Conservation (phyloP, 1,140 invertebrate genomes). For the Zaprionus nigranus region DNA sequence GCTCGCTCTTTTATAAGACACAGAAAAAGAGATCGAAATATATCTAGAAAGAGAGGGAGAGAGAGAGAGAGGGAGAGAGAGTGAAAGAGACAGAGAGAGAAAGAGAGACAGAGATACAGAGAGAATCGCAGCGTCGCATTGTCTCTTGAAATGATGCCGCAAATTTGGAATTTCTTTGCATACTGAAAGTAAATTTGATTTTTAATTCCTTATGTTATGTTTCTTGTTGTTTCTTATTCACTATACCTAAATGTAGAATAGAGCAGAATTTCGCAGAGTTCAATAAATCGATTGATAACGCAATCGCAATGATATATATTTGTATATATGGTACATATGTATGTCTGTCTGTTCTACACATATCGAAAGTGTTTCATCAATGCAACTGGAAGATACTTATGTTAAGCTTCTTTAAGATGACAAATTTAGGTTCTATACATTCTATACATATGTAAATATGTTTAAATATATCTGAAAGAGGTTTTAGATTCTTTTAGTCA, state of each 20-base stretch:
- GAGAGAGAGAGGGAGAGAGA: not conserved
- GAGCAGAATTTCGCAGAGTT: slow-evolving; percentile 32
- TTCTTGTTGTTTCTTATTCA: slow-evolving; percentile 1
- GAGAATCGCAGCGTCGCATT: slow-evolving; percentile 6
- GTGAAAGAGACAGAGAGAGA: not conserved
- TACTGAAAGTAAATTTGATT: slow-evolving; percentile 33
- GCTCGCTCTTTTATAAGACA: slow-evolving; percentile 17
- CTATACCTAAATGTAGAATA: slow-evolving; percentile 59
- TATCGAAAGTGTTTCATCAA: too few relatives aligned
- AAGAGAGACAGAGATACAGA: not conserved
- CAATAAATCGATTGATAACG: slow-evolving; percentile 8
- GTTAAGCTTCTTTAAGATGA: too few relatives aligned
- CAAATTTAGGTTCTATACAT: too few relatives aligned
- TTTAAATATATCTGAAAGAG: not conserved
- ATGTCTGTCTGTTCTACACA: too few relatives aligned
- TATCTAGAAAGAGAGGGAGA: not conserved
- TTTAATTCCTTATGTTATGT: slow-evolving; percentile 6
- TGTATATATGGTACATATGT: too few relatives aligned
- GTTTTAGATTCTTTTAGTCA: not conserved
- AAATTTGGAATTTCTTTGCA: slow-evolving; percentile 35
- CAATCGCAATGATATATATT: not conserved
- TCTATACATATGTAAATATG: too few relatives aligned
- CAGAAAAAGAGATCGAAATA: not conserved
- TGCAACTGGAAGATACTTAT: too few relatives aligned
- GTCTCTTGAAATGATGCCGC: slow-evolving; percentile 16